These are phyloP conservation scores for Sogatella furcifera DNA, from an alignment of 1,140 invertebrate genomes.

Conservation along the genomic window DNA sequence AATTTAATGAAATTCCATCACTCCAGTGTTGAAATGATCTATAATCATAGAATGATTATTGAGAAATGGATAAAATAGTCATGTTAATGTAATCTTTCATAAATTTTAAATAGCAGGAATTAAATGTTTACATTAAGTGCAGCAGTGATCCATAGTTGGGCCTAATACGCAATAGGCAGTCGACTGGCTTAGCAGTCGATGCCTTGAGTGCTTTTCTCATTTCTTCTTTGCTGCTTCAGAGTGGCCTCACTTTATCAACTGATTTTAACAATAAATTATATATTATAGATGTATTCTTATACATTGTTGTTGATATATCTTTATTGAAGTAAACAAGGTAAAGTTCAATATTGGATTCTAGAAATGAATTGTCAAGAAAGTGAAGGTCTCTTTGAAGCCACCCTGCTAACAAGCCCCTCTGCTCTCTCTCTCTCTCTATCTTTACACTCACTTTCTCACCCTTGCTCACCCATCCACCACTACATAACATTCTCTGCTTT, in stretches of 20 bases:
- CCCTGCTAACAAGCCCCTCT: constrained; percentile 27
- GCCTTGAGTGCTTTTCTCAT: constrained; percentile 4
- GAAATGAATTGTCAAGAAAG: background rate
- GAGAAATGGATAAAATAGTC: too few relatives aligned
- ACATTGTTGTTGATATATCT: background rate
- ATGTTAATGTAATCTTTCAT: too few relatives aligned
- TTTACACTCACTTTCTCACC: constrained; percentile 1
- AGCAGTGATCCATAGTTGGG: background rate
- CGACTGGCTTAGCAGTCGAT: background rate
- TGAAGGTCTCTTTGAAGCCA: constrained; percentile 4
- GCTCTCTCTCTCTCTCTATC: constrained; percentile 21
- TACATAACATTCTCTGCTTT: background rate
- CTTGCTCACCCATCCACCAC: background rate
- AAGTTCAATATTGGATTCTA: constrained; percentile 5
- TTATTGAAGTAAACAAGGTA: background rate
- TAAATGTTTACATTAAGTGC: too few relatives aligned
- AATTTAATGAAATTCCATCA: too few relatives aligned
- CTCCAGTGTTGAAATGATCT: too few relatives aligned
- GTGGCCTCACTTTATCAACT: constrained; percentile 4
- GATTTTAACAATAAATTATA: background rate
- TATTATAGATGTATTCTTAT: background rate
- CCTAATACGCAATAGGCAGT: background rate
- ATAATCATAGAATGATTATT: too few relatives aligned
- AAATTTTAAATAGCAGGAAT: too few relatives aligned
- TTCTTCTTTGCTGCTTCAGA: constrained; percentile 15